Evolutionary conservation across 2,797 vertebrate species (phyloP), one percentile per base, ranked within the genome.

Genomic region (Enteromius viviparus): DNA sequence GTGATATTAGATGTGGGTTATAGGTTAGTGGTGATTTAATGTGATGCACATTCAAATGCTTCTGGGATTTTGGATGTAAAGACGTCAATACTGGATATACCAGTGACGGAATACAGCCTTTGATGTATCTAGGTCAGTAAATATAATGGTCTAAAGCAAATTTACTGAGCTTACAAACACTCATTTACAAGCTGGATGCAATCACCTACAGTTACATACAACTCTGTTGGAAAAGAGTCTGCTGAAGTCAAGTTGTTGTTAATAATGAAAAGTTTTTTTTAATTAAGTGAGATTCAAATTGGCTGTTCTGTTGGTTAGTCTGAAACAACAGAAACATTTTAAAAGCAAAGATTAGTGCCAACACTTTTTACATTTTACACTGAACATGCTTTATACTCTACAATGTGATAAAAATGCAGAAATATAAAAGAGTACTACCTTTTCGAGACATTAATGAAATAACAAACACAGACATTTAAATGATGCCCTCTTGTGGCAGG

Each of bases 401-500:
- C 14, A 71, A 19, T 26, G n/a, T 71, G 14, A 49, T 71, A 7
- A 49, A 29, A 29, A 26, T 15, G n/a, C 26, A 32, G 70, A 72
- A 51, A 55, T 51, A 74, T 53, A 55, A 32, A 74, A 32, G 17
- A 74, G 10, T n/a, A 9, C 29, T 37, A 3, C 11, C 11, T 66
- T 32, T 19, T 10, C 26, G n/a, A n/a, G 19, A 47, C 55, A 32
- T 34, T 4, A n/a, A 53, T 7, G 51, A 34, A 60, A 55, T 40
- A 32, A 74, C 37, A 32, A 12, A 21, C 23, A 15, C 71, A 66
- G 49, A 21, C 21, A 80, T 64, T 64, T 85, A 84, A 88, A 71
- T 90, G 85, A 88, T 90, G 69, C 94, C 93, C 91, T 91, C 94
- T 92, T 91, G 93, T 94, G 94, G 75, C 14, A 88, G 40, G 49